These are phyloP conservation scores for Cryptoleucopteryx plumbea DNA, from an alignment of 2,113 vertebrate genomes.

Conservation along the genomic window DNA sequence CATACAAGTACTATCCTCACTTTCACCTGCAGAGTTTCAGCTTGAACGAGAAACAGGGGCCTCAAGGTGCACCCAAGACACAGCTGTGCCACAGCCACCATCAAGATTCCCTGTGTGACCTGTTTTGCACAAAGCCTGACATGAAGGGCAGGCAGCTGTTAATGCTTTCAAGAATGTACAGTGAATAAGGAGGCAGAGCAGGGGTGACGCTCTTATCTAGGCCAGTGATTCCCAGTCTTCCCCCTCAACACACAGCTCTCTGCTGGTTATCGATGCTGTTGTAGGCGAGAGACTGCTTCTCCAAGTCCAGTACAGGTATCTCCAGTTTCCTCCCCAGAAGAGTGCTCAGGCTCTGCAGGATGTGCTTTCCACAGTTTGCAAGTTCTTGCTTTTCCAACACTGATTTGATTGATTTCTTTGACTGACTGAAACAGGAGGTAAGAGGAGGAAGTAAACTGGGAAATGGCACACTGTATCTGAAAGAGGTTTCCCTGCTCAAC, in stretches of 20 bases:
- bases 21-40: constrained; percentile 19
- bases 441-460: constrained; percentile 45
- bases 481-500: constrained; percentile 36
- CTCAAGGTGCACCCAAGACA: neutral
- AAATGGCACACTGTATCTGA: constrained; percentile 50
- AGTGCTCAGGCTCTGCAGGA: neutral
- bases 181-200: neutral
- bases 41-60: neutral
- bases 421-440: constrained; percentile 47
- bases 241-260: constrained; percentile 37
- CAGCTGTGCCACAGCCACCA: neutral
- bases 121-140: neutral
- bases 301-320: neutral
- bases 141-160: constrained; percentile 3
- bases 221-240: constrained; percentile 21
- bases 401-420: constrained; percentile 28
- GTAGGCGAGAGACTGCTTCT: constrained; percentile 24
- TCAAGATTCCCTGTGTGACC: neutral
- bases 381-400: constrained; percentile 32
- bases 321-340: neutral
- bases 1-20: neutral
- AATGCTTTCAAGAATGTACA: constrained; percentile 6
- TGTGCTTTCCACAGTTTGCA: neutral
- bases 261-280: constrained; percentile 9
- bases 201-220: neutral